Base-by-base conservation (phyloP, 2,113 vertebrate genomes). In the Camelus bactrianus region DNA sequence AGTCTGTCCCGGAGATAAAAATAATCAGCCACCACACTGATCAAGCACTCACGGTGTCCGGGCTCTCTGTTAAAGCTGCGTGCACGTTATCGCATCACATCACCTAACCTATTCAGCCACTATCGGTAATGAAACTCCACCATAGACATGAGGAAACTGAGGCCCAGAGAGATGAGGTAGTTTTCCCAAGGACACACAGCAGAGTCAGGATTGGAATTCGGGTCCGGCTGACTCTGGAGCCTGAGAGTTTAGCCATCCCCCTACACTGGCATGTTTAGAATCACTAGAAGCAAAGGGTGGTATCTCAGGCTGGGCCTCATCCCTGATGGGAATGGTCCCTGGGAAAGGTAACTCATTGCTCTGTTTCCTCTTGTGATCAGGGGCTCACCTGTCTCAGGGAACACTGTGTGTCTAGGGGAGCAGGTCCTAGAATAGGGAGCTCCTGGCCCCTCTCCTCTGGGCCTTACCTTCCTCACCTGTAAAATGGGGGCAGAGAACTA, bases 31-130 rank as follows among this genome's bases (percentile, higher is more conserved):
- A 0, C 52, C 38, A 19, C 13, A 0, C 1, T 9, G 17, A 14
- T 1, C 0, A 1, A 64, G 75, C 48, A 11, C 35, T 13, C 6
- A 1, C 32, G 0, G 26, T 8, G 38, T 1, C 17, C 2, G 48
- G 64, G 54, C 17, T 6, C 20, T 10, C 35, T 8, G 35, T 26
- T 30, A 32, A 32, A 52, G 46, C 76, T 9, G 5, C 6, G 13
- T 0, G 4, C 1, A 0, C 4, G 5, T 42, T 42, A 42, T 42
- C 38, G 5, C 0, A 0, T 28, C 17, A 12, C 3, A 0, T 22
- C 24, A 0, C 1, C 48, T 2, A 2, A 6, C 60, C 22, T 28
- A 20, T 42, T 7, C 24, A 0, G 2, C 35, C 8, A 0, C 20
- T 8, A 5, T 16, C 48, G 5, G 0, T 6, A 10, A 32, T 0